These are phyloP conservation scores for Platysteira castanea DNA, from an alignment of 2,113 vertebrate genomes.

Conservation along the genomic window DNA sequence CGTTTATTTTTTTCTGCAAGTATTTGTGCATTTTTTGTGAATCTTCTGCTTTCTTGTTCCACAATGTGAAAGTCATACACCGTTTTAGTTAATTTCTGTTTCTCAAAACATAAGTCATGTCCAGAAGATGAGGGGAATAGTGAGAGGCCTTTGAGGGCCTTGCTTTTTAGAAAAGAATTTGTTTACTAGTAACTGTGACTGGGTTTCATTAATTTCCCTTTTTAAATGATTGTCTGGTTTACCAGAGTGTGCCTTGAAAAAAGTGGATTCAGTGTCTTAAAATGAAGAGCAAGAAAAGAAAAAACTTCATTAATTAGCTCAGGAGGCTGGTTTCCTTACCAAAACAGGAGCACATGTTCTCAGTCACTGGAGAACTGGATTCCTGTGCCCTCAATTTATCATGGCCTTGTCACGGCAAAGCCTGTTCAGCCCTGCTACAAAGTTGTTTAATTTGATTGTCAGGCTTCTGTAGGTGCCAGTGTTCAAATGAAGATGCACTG, in stretches of 20 bases:
- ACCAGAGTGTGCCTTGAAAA: background rate
- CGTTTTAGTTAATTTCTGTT: background rate
- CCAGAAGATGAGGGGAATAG: background rate
- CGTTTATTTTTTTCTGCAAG: background rate
- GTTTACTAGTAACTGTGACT: background rate
- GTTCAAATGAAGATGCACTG: background rate
- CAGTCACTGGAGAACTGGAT: background rate
- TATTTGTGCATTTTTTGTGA: background rate
- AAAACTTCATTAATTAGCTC: background rate
- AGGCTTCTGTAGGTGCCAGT: background rate
- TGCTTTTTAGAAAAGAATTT: background rate
- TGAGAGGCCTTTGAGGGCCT: background rate
- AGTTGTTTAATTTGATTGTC: background rate
- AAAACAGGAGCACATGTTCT: background rate
- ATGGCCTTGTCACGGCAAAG: background rate
- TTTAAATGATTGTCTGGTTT: background rate
- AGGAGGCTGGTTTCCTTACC: background rate
- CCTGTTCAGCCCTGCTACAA: background rate
- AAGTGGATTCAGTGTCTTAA: background rate
- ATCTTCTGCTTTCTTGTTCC: background rate
- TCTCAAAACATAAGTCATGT: background rate
- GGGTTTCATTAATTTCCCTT: background rate
- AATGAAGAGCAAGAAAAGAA: background rate
- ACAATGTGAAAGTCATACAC: background rate
- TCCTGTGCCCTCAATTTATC: background rate